Conservation (phyloP, 1,140 invertebrate genomes). For the Hyposmocoma kahamanoa region DNA sequence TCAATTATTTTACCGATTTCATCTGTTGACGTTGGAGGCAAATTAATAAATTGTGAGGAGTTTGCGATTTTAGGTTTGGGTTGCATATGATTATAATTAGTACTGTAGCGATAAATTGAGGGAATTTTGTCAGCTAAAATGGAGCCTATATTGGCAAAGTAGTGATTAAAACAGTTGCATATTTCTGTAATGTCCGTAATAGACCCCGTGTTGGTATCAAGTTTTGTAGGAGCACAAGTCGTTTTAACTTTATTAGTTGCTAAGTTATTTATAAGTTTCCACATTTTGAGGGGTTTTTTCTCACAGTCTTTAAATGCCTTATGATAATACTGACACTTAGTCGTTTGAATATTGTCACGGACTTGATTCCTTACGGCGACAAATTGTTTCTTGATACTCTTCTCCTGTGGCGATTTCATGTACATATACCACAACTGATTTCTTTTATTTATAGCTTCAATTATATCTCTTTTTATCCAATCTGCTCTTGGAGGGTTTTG, state of each 20-base stretch:
- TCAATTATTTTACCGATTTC: no score
- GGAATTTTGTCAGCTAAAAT: neutral
- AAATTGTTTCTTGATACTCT: neutral
- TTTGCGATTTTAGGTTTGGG: no score
- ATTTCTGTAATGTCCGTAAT: neutral
- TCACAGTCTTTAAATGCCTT: neutral
- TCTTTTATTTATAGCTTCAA: constrained; percentile 10
- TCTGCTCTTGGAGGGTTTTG: constrained; percentile 14
- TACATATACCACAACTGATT: constrained; percentile 15
- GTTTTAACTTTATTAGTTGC: neutral
- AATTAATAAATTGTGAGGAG: no score
- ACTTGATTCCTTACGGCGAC: neutral
- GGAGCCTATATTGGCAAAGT: constrained; percentile 1
- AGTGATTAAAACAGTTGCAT: neutral
- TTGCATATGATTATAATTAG: no score
- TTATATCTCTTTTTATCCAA: constrained; percentile 19
- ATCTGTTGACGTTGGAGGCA: no score
- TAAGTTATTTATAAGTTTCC: constrained; percentile 1
- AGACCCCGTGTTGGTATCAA: neutral
- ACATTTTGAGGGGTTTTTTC: neutral
- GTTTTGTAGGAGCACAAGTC: neutral
- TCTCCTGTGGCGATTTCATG: no score
- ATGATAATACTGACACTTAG: neutral
- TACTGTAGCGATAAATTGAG: no score
- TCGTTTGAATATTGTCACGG: neutral